These are phyloP conservation scores for Stenopsyche tienmushanensis DNA, from an alignment of 1,140 invertebrate genomes.

Conservation along the genomic window DNA sequence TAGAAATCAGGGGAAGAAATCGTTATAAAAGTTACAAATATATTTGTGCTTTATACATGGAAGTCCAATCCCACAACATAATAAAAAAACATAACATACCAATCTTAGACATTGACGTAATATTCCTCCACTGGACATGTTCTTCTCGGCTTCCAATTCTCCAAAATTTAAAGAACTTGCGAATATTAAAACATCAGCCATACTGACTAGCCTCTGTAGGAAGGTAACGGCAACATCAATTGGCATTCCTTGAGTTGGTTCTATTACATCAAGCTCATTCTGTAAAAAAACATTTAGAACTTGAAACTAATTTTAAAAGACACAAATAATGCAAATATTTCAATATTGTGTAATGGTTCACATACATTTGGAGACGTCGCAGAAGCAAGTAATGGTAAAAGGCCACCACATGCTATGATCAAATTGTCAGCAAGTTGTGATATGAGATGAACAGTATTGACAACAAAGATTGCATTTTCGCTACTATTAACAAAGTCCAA, in stretches of 20 bases:
- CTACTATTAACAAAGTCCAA: constrained; percentile 97
- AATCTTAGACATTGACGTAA: constrained; percentile 93
- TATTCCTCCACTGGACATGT: constrained; percentile 99
- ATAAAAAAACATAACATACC: constrained; percentile 65
- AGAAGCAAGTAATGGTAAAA: constrained; percentile 93
- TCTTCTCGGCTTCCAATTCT: constrained; percentile 98
- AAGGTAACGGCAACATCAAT: constrained; percentile 97
- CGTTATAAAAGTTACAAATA: too few species aligned
- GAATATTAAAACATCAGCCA: constrained; percentile 98
- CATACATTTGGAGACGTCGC: constrained; percentile 98
- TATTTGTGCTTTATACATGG: too few species aligned
- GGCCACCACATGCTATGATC: constrained; percentile 97
- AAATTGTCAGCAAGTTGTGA: constrained; percentile 98
- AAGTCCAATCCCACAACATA: too few species aligned
- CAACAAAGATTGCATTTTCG: constrained; percentile 98
- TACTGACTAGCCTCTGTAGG: constrained; percentile 93
- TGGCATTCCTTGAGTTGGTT: constrained; percentile 97
- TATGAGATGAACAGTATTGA: constrained; percentile 98
- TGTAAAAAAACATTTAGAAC: constrained; percentile 58
- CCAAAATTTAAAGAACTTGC: constrained; percentile 96
- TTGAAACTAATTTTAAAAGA: too few species aligned
- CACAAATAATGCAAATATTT: neutral
- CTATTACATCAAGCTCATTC: constrained; percentile 97
- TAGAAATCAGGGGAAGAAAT: too few species aligned
- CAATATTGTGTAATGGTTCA: too few species aligned